Conservation (phyloP, 2,888 invertebrate genomes). For the Macrosiphum euphorbiae region DNA sequence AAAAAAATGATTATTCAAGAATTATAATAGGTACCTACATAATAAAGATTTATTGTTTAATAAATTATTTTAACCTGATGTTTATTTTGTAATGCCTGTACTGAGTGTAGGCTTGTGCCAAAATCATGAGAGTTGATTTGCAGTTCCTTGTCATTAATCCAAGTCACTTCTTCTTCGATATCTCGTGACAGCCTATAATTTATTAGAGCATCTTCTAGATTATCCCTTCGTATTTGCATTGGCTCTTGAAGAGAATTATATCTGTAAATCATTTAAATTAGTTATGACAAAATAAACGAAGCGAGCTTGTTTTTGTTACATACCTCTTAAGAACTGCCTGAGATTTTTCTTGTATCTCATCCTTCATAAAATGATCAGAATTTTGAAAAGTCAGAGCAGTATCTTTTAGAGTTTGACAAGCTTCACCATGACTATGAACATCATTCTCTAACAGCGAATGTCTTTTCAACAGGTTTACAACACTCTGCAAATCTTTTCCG, state of each 20-base stretch:
- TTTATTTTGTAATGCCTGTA: conserved; percentile 92
- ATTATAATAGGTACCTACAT: background rate
- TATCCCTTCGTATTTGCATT: conserved; percentile 90
- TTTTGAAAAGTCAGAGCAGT: conserved; percentile 84
- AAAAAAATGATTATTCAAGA: background rate
- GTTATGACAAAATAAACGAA: background rate
- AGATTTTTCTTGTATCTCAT: conserved; percentile 85
- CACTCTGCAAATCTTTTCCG: conserved; percentile 90
- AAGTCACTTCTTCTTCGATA: conserved; percentile 91
- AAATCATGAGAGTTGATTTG: conserved; percentile 80
- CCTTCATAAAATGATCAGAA: conserved; percentile 89
- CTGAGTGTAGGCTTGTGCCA: conserved; percentile 78
- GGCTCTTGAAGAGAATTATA: conserved; percentile 89
- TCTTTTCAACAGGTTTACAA: conserved; percentile 84
- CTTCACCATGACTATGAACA: conserved; percentile 85
- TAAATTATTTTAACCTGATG: conserved; percentile 76
- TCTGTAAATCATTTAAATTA: conserved; percentile 69
- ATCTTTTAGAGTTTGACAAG: conserved; percentile 84
- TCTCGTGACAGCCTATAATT: conserved; percentile 92
- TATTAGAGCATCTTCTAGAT: conserved; percentile 89
- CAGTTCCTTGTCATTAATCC: conserved; percentile 86
- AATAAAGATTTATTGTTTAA: background rate
- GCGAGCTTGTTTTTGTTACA: conserved; percentile 65
- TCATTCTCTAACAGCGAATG: conserved; percentile 89
- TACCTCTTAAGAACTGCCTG: conserved; percentile 76